Conservation (phyloP, 2,888 invertebrate species). For the Eupithecia abbreviata region DNA sequence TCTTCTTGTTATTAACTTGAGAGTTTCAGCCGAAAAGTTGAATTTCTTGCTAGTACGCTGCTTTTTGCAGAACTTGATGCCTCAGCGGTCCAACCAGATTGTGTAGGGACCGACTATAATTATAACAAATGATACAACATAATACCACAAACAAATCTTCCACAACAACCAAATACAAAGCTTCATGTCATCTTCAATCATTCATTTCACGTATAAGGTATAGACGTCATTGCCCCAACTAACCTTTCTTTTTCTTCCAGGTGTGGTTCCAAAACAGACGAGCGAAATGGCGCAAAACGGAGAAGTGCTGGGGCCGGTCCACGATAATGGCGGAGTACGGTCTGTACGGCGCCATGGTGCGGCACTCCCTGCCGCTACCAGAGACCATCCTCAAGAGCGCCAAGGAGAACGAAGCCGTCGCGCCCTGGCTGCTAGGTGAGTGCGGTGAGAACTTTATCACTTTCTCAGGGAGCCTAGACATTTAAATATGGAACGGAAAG, state of each 20-base stretch:
- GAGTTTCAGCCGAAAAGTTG: no score
- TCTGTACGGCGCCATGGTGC: slow-evolving; percentile 99
- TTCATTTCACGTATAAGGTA: background rate
- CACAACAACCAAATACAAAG: background rate
- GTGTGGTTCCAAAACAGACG: slow-evolving; percentile 99
- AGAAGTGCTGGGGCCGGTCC: slow-evolving; percentile 99
- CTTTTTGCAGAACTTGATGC: no score
- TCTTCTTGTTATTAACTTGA: no score
- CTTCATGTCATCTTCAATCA: no score
- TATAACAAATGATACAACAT: background rate
- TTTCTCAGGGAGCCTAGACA: background rate
- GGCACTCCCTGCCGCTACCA: slow-evolving; percentile 98
- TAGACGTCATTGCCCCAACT: background rate
- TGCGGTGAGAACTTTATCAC: slow-evolving; percentile 53
- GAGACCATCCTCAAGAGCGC: slow-evolving; percentile 99
- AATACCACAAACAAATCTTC: no score
- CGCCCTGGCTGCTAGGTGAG: slow-evolving; percentile 99
- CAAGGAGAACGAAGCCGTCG: slow-evolving; percentile 98
- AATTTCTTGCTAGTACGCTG: no score
- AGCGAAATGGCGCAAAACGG: slow-evolving; percentile 99
- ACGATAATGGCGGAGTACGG: slow-evolving; percentile 99
- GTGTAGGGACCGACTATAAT: background rate
- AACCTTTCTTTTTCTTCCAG: slow-evolving; percentile 77
- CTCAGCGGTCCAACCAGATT: no score
- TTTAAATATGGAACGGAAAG: background rate